Base-by-base conservation (phyloP, 2,113 vertebrate species). In the Muntiacus reevesi region DNA sequence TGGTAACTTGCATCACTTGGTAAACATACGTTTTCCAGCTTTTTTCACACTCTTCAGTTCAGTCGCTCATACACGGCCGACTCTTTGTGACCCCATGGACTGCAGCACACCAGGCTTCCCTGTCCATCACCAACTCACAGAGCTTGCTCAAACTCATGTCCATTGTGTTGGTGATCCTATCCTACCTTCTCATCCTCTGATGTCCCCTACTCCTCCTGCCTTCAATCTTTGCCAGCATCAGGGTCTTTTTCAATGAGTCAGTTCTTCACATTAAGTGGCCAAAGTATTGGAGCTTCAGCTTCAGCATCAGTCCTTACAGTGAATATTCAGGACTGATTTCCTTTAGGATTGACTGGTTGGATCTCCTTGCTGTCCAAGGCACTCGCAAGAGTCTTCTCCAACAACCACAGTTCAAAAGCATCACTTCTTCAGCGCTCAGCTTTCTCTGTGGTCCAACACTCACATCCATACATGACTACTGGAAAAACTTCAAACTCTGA, bases 11-110 rank as follows among this genome's bases (percentile, higher is more conserved):
- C 13, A 50, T 71, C 47, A 54, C 45, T 78, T 28, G 40, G n/a
- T 76, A 78, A 85, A 57, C 7, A 43, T 59, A 14, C 7, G 4
- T 64, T 81, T 87, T 87, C 50, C 43, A 71, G 43, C 19, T 83
- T 82, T 74, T 50, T 81, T 21, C 14, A 43, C 25, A 43, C 47
- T 81, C 52, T n/a, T 14, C 87, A 92, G 60, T 89, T 74, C n/a
- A 36, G 10, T 71, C 1, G 1, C 67, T 6, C 10, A 3, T 71
- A 40, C 2, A 0, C 40, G n/a, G 40, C n/a, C 0, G 1, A 23
- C 5, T 71, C 19, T 71, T 36, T 71, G n/a, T 40, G 10, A 40
- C 67, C n/a, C n/a, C 67, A 12, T 23, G 19, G n/a, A 40, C 10
- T 40, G n/a, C 5, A 71, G 67, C 67, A 40, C n/a, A 71, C n/a